Base-by-base conservation (phyloP, 2,888 invertebrate species). In the Pardosa pseudoannulata region DNA sequence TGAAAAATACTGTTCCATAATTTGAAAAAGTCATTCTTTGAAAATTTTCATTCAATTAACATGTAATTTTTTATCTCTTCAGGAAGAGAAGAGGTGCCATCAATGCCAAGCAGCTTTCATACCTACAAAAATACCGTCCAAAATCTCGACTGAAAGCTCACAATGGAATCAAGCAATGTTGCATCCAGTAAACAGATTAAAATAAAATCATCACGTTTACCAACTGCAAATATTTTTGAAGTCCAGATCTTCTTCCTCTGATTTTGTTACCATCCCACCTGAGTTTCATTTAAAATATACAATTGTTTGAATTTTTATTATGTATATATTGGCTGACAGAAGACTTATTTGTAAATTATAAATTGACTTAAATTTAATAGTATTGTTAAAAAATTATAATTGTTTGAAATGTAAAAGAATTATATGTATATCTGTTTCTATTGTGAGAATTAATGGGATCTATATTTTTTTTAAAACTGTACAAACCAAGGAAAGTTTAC, bases 91-190 rank as follows among this genome's bases (percentile, higher is more conserved):
- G 98, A 91, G 99, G 99, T 90, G 99, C 99, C 90, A 98, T 99
- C 92, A 99, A 99, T 93, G 95, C 98, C 90, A 98, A 98, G 93
- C 99, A 99, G 94, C 95, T 99, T 92, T 95, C 96, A 91, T 99
- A 95, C 93, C 94, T 99, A 93, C 97, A 98, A 94, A 97, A 97
- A 93, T 99, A 99, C 94, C 96, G 97, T 93, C 97, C 98, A 89
- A 98, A 98, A 93, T 96, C 97, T 91, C 95, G 98, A 91, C 95
- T 98, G 92, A 97, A 97, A 94, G 23, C 81, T 27, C 32, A 68
- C 1, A 73, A 80, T 50, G 72, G 76, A 32, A 23, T 75, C 29
- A 87, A 78, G 64, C 87, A 81, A n/a, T 87, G 87, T 62, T 87
- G 87, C 74, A 76, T 87, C 32, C 87, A 87, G 46, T 87, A 56